Conservation (phyloP, 2,797 vertebrate species). For the Poeciliopsis presidionis region DNA sequence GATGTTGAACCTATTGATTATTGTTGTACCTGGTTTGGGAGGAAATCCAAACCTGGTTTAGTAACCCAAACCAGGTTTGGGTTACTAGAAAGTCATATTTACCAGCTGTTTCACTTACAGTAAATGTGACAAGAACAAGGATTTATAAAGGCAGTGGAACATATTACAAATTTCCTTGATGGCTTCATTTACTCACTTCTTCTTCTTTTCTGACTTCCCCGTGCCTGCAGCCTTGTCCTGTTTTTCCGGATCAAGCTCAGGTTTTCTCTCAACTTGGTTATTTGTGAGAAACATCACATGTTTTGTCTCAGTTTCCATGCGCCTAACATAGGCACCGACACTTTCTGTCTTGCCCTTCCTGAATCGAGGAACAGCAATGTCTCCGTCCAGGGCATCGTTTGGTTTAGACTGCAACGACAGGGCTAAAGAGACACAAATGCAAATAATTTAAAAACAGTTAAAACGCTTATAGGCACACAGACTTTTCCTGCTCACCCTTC, state of each 20-base stretch:
- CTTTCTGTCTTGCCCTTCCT: constrained; percentile 80
- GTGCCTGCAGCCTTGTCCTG: constrained; percentile 63
- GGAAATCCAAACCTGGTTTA: too few relatives aligned
- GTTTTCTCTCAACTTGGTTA: constrained; percentile 84
- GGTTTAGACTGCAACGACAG: constrained; percentile 33
- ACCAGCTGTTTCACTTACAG: background rate
- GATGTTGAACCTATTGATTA: too few relatives aligned
- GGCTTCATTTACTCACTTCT: constrained; percentile 81
- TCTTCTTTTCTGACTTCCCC: constrained; percentile 84
- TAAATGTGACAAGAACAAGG: background rate
- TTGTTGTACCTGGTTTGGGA: too few relatives aligned
- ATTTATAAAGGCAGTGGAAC: background rate
- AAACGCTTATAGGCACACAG: background rate
- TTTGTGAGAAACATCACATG: constrained; percentile 86
- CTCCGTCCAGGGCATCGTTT: constrained; percentile 17
- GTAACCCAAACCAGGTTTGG: too few relatives aligned
- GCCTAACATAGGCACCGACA: constrained; percentile 74
- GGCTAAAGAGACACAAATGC: constrained; percentile 31
- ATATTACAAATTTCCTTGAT: background rate
- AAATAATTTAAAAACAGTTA: background rate
- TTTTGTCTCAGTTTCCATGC: constrained; percentile 86
- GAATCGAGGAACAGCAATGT: constrained; percentile 85
- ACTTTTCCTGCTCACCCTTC: constrained; percentile 46
- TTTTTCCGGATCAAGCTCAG: constrained; percentile 80
- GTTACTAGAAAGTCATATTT: background rate